phyloP scores from a whole-genome alignment of 2,797 vertebrate species.

The Bucorvus abyssinicus region DNA sequence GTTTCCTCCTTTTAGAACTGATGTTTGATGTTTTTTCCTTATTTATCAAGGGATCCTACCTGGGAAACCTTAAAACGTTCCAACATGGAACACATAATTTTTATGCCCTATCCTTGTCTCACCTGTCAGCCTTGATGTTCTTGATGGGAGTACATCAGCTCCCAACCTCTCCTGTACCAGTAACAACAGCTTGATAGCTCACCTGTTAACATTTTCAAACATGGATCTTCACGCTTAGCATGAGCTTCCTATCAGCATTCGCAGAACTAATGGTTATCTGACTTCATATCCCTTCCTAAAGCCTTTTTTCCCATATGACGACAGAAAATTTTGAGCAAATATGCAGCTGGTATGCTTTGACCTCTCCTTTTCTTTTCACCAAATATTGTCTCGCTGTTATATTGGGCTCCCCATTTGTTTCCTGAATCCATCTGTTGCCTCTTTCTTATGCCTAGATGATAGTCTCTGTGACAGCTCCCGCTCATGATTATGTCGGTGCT shows the following conservation, averaged over 20 bases:
- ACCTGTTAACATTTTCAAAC: not conserved
- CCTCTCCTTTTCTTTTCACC: conserved; percentile 6
- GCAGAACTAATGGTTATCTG: not conserved
- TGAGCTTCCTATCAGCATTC: not conserved
- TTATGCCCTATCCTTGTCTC: not conserved
- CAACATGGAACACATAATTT: not conserved
- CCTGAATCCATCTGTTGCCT: not conserved
- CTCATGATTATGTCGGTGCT: not conserved
- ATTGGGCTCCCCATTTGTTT: not conserved
- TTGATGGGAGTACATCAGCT: not conserved
- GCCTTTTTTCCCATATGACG: not conserved
- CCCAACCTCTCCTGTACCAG: not conserved
- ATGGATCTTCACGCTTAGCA: not conserved
- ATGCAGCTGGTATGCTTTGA: not conserved
- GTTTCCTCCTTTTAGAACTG: not conserved
- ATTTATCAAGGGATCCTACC: not conserved
- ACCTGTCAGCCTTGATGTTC: not conserved
- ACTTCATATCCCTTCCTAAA: not conserved
- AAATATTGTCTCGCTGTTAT: not conserved
- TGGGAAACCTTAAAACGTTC: not conserved
- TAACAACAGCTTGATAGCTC: not conserved
- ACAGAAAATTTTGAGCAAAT: not conserved
- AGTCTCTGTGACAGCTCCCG: not conserved
- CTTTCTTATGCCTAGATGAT: not conserved
- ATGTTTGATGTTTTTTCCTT: not conserved